Base-by-base conservation (phyloP, 2,113 vertebrate species). In the Laterallus jamaicensis region DNA sequence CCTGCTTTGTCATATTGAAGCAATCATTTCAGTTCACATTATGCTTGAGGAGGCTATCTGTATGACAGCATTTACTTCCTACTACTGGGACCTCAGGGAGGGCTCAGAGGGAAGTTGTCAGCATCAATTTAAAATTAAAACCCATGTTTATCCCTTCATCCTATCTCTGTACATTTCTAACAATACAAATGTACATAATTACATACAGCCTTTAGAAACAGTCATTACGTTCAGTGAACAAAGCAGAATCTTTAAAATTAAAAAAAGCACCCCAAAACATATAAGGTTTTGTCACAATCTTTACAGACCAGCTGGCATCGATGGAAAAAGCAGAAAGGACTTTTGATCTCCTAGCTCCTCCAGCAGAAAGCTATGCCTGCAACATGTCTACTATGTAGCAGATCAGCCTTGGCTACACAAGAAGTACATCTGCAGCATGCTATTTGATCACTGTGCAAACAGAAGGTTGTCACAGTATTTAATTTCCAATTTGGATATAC, bases 261-360 rank as follows among this genome's bases (percentile, higher is more conserved):
- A 35, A 4, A 3, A 26, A 47, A 47, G 44, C 44, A 47, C 44
- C 42, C 44, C 44, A 47, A 47, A 47, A 47, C 44, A 47, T 47
- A 18, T 18, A 47, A 80, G 12, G 11, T 16, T 58, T 15, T 58
- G n/a, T 31, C 0, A 0, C 31, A 69, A 15, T 31, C 44, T 29
- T 69, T 55, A 88, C 5, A 26, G 18, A 60, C 12, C 26, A 79
- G 52, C 5, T 44, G 59, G 68, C 1, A 4, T 18, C 17, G 42
- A 2, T 58, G 40, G 4, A 82, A 94, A 91, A 93, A 82, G 11
- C 32, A 91, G 10, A 50, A 17, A 40, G 2, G 39, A 5, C 17
- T 56, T 87, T 16, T 79, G 18, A 58, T 35, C 44, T 71, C 40
- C 4, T 1, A 71, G 31, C 39, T 70, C 42, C 40, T 80, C 56